These are phyloP conservation scores for Etheostoma cragini DNA, from an alignment of 2,113 vertebrate species.

Conservation along the genomic window DNA sequence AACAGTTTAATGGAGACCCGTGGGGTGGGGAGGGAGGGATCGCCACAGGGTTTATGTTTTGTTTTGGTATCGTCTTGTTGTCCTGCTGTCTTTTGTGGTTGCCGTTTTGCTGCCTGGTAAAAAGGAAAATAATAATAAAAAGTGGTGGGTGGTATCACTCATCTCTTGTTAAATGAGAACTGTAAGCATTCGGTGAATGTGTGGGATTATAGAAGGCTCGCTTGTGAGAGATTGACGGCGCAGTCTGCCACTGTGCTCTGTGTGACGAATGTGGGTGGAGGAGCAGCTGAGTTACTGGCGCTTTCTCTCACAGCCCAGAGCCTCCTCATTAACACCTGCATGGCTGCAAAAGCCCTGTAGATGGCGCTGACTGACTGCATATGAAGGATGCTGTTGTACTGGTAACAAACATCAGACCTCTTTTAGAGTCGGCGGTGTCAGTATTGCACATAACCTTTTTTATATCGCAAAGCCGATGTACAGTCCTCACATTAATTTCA, in stretches of 20 bases:
- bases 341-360: constrained; percentile 47
- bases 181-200: neutral
- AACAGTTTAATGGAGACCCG: too few relatives aligned
- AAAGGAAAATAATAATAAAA: too few relatives aligned
- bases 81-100: too few relatives aligned
- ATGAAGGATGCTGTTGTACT: neutral
- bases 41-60: too few relatives aligned
- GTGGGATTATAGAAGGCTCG: neutral
- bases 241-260: constrained; percentile 28
- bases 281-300: constrained; percentile 1
- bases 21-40: too few relatives aligned
- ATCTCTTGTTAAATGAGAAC: neutral
- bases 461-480: neutral
- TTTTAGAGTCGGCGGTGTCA: neutral
- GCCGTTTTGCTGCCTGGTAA: too few relatives aligned
- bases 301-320: neutral
- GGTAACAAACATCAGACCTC: neutral
- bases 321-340: constrained; percentile 33
- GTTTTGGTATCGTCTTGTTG: too few relatives aligned
- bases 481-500: neutral
- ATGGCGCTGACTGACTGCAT: constrained; percentile 48
- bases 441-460: neutral
- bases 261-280: constrained; percentile 45
- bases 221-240: constrained; percentile 2
- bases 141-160: neutral